These are phyloP conservation scores for Brachionus manjavacas DNA, from an alignment of 1,140 invertebrate genomes.

Conservation along the genomic window DNA sequence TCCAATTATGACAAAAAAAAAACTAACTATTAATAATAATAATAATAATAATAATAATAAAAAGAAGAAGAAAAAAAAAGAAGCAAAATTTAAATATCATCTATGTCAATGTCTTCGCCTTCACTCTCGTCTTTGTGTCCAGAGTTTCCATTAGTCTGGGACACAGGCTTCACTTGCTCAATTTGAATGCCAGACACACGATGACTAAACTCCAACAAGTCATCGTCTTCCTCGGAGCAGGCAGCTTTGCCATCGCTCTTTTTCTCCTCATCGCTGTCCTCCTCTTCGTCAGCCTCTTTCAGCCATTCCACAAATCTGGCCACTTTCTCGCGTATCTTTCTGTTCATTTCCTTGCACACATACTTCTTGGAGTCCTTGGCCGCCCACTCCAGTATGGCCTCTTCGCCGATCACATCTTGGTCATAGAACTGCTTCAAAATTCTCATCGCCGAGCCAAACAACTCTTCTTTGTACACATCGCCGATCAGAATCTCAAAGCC, in stretches of 20 bases:
- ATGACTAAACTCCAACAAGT: constrained; percentile 46
- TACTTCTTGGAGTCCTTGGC: constrained; percentile 87
- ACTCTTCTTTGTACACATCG: constrained; percentile 69
- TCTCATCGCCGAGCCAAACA: constrained; percentile 80
- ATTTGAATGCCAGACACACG: constrained; percentile 29
- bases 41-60: constrained; percentile 45
- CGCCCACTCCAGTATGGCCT: constrained; percentile 85
- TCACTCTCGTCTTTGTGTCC: constrained; percentile 44
- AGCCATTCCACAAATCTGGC: constrained; percentile 92
- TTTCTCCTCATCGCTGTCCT: constrained; percentile 57
- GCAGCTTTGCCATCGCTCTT: background rate
- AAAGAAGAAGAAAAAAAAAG: background rate
- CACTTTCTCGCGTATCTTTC: constrained; percentile 85
- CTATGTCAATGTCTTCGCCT: constrained; percentile 50
- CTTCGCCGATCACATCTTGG: constrained; percentile 86
- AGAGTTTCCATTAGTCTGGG: background rate
- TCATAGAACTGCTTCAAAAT: constrained; percentile 92
- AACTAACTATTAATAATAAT: background rate
- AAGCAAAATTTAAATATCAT: constrained; percentile 47
- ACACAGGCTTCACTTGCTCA: background rate
- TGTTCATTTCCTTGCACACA: constrained; percentile 79
- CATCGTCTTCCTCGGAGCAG: constrained; percentile 67
- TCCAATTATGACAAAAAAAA: background rate
- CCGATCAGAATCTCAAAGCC: constrained; percentile 85
- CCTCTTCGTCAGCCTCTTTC: constrained; percentile 89